Base-by-base conservation (phyloP, 2,113 vertebrate genomes). In the Piaya cayana region DNA sequence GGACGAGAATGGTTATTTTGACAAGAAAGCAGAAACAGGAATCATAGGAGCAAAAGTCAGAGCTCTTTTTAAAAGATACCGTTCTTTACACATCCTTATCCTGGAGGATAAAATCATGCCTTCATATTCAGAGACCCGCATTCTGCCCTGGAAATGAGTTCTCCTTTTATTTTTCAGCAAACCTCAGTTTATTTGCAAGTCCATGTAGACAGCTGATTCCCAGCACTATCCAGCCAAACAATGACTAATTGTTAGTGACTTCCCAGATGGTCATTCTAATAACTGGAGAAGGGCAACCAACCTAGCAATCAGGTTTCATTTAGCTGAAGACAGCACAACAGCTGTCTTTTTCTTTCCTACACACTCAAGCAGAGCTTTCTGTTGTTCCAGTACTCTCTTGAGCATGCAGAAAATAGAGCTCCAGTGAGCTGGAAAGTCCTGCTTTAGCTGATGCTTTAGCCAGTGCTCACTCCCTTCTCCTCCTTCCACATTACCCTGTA, bases 191-290 rank as follows among this genome's bases (percentile, higher is more conserved):
- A 89, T 90, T 91, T 88, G 34, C 76, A 47, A 88, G 30, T 37
- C 71, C 68, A 56, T 36, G 83, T 69, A 82, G n/a, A 39, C 56
- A 22, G 78, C 84, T 78, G 92, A 70, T 91, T 95, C 86, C 92
- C 93, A 92, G 95, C 93, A 94, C 65, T 84, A 12, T 93, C 56
- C 60, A 78, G 63, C 92, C 86, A 83, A 96, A 94, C 80, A 90
- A 92, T 65, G 65, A 81, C 87, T 95, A 88, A 94, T 92, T 93
- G 95, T 92, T 96, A 89, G 77, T 96, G 93, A 93, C 92, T 89
- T 97, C 93, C 96, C 96, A 97, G 96, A 95, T 89, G 97, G 97
- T 91, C 96, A 91, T 75, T 96, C 81, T 95, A 92, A 90, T 90
- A 93, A 96, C 93, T 58, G 60, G 90, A 92, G 93, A 94, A 89